Evolutionary conservation across 1,140 invertebrate genomes (phyloP), one percentile per base, ranked within the genome.

Genomic region (Orchestia grillus): DNA sequence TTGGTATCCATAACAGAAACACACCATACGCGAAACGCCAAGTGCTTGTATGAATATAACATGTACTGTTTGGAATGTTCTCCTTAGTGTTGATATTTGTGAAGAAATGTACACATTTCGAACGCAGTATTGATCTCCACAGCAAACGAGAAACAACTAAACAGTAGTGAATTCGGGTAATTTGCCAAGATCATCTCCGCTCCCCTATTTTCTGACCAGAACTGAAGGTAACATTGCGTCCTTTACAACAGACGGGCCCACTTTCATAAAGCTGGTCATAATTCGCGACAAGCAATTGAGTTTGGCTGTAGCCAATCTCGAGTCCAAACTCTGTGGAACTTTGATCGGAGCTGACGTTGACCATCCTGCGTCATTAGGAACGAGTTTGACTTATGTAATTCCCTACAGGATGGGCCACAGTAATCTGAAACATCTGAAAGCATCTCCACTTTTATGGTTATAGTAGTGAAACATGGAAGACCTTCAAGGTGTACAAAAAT

Each of bases 351-450:
- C 23, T 44, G 41, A 44, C 4, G 44, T 45, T n/a, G 43, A 94
- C 92, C 43, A 40, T 94, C 92, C 40, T 47, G 41, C 41, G 23
- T 23, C 92, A 94, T 94, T 94, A 94, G 16, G 47, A 11, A 8
- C 16, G 92, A 28, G 43, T 16, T 45, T 11, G 47, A 47, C 92
- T 94, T 47, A 94, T 47, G 40, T 94, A 44, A 94, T 94, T 94
- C 92, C 92, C 11, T n/a, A n/a, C 41, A 40, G 43, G 43, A 94
- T 94, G 44, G 90, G 40, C 92, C 44, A 15, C 8, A 44, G 92
- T 40, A 44, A 47, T 45, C 43, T 47, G 41, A 94, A 94, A 94
- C 92, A 94, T 94, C 92, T 94, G 8, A 47, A 43, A 44, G 92
- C 43, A 94, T 94, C 43, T 40, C 92, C 44, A 45, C 44, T 45